Conservation (phyloP, 2,888 invertebrate genomes). For the Boloria euphrosyne region DNA sequence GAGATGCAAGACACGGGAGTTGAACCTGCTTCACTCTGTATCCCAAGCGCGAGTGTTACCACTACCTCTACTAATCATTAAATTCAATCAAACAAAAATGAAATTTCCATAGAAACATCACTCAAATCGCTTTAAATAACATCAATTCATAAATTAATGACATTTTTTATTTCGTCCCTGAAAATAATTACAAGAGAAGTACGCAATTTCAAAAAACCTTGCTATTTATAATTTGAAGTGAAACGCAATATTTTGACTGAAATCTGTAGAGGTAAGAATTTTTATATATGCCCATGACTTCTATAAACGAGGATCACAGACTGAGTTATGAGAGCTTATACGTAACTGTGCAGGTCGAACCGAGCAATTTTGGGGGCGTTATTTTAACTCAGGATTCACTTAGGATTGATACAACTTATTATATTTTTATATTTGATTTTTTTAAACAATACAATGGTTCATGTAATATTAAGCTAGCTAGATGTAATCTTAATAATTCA, state of each 20-base stretch:
- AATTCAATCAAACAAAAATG: too few species aligned
- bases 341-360: constrained; percentile 36
- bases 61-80: too few species aligned
- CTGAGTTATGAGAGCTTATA: constrained; percentile 38
- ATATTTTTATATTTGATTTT: not conserved
- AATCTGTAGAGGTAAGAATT: constrained; percentile 17
- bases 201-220: not conserved
- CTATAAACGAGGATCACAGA: constrained; percentile 35
- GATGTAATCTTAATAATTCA: too few species aligned
- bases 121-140: too few species aligned
- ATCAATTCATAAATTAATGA: too few species aligned
- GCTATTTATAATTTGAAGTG: not conserved
- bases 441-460: too few species aligned
- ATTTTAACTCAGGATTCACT: constrained; percentile 9
- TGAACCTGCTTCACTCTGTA: too few species aligned
- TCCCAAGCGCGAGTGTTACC: too few species aligned
- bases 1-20: too few species aligned
- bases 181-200: not conserved
- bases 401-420: constrained; percentile 26
- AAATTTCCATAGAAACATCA: too few species aligned
- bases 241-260: constrained; percentile 10
- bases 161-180: not conserved
- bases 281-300: constrained; percentile 28
- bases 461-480: too few species aligned
- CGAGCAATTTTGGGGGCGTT: constrained; percentile 34